Evolutionary conservation across 2,797 vertebrate species (phyloP).

Genomic region (Hyperoplus lanceolatus): DNA sequence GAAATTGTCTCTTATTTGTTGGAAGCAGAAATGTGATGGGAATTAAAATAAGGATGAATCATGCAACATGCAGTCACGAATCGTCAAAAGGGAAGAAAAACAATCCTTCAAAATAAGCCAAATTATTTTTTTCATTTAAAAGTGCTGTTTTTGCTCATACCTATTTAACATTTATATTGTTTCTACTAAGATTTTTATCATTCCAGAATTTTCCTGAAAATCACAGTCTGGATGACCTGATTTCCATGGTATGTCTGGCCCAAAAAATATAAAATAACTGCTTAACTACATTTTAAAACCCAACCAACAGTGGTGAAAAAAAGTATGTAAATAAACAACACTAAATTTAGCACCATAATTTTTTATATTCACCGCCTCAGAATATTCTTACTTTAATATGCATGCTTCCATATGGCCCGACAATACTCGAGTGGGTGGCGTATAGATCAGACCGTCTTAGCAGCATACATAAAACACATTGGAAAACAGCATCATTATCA

Average conservation of each 20-base stretch:
- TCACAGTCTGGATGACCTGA: background rate
- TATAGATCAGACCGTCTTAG: conserved; percentile 31
- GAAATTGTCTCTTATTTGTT: conserved; percentile 14
- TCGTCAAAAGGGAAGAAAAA: background rate
- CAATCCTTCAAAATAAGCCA: background rate
- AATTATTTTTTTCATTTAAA: background rate
- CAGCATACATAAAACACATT: conserved; percentile 49
- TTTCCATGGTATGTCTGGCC: background rate
- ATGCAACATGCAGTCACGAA: conserved; percentile 7
- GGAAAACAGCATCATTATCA: conserved; percentile 55
- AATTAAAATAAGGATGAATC: conserved; percentile 28
- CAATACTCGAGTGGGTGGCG: conserved; percentile 33
- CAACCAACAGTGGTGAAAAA: conserved; percentile 23
- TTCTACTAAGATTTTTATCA: background rate
- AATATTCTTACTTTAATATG: conserved; percentile 52
- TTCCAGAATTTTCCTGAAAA: background rate
- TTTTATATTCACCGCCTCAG: conserved; percentile 49
- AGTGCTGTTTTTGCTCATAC: background rate
- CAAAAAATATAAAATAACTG: background rate
- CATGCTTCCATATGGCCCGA: conserved; percentile 44
- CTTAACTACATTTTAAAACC: conserved; percentile 21
- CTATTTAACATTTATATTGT: background rate
- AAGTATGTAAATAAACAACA: conserved; percentile 33
- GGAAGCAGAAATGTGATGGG: conserved; percentile 16
- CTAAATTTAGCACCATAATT: conserved; percentile 40